Evolutionary conservation across 2,888 invertebrate species (phyloP), one percentile per base, ranked within the genome.

Genomic region (Barypeithes pellucidus): DNA sequence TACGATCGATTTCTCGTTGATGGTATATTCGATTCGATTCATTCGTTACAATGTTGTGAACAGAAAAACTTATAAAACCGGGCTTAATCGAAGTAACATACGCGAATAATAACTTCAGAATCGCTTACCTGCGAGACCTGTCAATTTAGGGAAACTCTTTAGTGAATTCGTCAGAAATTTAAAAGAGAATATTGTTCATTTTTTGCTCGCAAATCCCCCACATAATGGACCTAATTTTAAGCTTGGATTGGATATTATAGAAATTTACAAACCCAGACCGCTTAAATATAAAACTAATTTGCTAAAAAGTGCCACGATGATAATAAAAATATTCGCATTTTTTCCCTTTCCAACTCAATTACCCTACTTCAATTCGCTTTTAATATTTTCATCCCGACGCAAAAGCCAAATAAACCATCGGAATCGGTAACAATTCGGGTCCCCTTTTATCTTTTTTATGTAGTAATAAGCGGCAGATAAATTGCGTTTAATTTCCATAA

Each of bases 401-500:
- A 60, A 70, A 70, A 66, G 61, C 74, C 71, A 67, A 52, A 67
- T 72, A 75, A 75, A 72, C 75, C 72, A 67, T 67, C 68, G 63
- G 67, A 72, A 75, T 72, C 75, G 75, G 72, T 68, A 75, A 75
- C 75, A 75, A 75, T 72, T 67, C 72, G 57, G 43, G 63, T n/a
- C 50, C 63, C 59, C 71, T 72, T 71, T 72, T 75, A 72, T 72
- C 63, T 72, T 71, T 68, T 75, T 75, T 75, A 75, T 68, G 71
- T 81, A 79, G 80, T 79, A 80, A 79, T 78, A 77, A 79, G 78
- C 66, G 77, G 73, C 78, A 81, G 81, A 82, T 82, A 80, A 81
- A 81, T 82, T 80, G 81, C 72, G 79, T 79, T 79, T 80, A 80
- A 81, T 81, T 81, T 82, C 76, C 82, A 81, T 82, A 81, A 82